Percentiles rank a stretch among this genome's conserved stretches.
Conservation (phyloP, 2,113 vertebrate genomes). For the Recurvirostra avosetta region DNA sequence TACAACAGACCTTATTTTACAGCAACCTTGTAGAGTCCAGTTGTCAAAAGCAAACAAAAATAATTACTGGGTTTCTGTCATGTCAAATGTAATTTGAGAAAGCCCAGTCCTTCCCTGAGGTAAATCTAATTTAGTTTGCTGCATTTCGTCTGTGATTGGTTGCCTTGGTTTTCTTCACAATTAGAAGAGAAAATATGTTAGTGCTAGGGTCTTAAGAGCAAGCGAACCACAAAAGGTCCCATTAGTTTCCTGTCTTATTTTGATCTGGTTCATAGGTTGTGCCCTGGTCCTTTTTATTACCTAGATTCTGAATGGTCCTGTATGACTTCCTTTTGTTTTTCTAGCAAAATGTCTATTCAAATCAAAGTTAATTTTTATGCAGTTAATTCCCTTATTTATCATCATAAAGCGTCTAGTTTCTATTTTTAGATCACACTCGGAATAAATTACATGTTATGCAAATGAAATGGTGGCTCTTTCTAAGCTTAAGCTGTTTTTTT, state of each 20-base stretch:
- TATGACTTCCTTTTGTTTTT: constrained; percentile 13
- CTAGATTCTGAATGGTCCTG: not conserved
- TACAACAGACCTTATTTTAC: not conserved
- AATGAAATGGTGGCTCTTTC: constrained; percentile 31
- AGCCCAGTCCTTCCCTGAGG: constrained; percentile 29
- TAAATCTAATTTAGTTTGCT: constrained; percentile 53
- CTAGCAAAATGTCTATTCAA: not conserved
- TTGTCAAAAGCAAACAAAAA: constrained; percentile 43
- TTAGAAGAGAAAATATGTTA: constrained; percentile 52
- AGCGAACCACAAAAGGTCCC: not conserved
- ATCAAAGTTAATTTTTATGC: not conserved
- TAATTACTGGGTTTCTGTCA: constrained; percentile 9
- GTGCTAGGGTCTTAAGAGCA: not conserved
- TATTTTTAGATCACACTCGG: not conserved
- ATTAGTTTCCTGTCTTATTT: constrained; percentile 21
- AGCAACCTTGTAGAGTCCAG: not conserved
- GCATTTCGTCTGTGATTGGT: constrained; percentile 2
- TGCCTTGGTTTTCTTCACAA: constrained; percentile 55
- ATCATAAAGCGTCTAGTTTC: not conserved
- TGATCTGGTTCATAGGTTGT: constrained; percentile 43
- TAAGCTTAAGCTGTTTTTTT: constrained; percentile 53
- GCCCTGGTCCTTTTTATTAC: constrained; percentile 10
- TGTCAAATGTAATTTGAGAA: constrained; percentile 42
- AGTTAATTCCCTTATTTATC: constrained; percentile 7
- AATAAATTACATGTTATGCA: constrained; percentile 19